Base-by-base conservation (phyloP, 37 sponge, comb jelly and placozoan genomes). In the Beroe forskalii region DNA sequence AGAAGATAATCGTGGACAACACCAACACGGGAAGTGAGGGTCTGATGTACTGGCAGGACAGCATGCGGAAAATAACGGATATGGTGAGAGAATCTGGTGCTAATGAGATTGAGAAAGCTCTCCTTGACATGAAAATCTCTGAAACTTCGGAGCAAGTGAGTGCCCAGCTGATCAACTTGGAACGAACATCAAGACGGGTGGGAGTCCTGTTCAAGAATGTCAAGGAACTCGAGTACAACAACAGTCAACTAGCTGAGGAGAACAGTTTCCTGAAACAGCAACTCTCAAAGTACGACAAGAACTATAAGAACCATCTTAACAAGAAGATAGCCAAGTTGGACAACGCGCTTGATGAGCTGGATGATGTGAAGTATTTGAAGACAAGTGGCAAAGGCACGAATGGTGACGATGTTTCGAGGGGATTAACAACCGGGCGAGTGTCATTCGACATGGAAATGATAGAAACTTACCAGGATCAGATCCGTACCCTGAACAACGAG, bases 381-480 rank as follows among this genome's bases (percentile, higher is more conserved):
- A 24, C 43, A 1, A 80, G 14, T 4, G 86, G 86, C 1, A 32
- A 17, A n/a, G 86, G 86, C 27, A n/a, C 55, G 8, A 80, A 41
- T 37, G 22, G 30, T 43, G 86, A 80, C 44, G 86, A 80, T 43
- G 30, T 80, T 4, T 33, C 8, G 24, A 39, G 86, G 48, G 17
- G 19, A 20, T 35, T 69, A 36, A 2, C 33, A 3, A 28, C 19
- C 19, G 72, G 72, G 2, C n/a, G 86, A 38, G 48, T 80, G 24
- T 80, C 86, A 3, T 44, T 80, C 28, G 86, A 80, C 25, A 80
- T 80, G 86, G 86, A 80, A 48, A 35, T 80, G 86, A 80, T 80
- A 9, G 86, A 80, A n/a, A 80, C 8, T 6, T 80, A 80, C 30
- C 86, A 80, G 55, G 86, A 80, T 35, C 37, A 80, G 35, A 43